phyloP scores from a whole-genome alignment of 2,888 invertebrate species.

The Incurvaria masculella region DNA sequence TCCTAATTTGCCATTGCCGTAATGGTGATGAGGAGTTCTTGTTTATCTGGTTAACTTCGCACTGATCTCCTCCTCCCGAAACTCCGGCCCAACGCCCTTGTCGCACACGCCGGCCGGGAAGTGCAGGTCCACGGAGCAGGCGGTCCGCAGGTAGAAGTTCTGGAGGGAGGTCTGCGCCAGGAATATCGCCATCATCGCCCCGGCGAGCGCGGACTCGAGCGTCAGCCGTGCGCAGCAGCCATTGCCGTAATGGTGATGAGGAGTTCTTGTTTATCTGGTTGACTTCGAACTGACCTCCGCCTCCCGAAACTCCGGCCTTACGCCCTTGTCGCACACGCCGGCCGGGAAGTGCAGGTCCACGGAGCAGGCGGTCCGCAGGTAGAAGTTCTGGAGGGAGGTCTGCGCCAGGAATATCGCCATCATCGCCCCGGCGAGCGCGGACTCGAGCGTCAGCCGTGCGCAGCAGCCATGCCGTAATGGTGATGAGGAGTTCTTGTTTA shows the following conservation, averaged over 20 bases:
- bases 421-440: conserved; percentile 68
- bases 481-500: too few relatives aligned
- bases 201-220: conserved; percentile 68
- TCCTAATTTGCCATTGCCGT: too few relatives aligned
- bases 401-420: conserved; percentile 55
- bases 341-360: conserved; percentile 63
- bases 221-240: conserved; percentile 35
- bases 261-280: too few relatives aligned
- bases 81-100: conserved; percentile 45
- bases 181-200: conserved; percentile 59
- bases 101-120: conserved; percentile 61
- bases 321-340: conserved; percentile 60
- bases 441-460: conserved; percentile 60
- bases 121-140: conserved; percentile 67
- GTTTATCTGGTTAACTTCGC: too few relatives aligned
- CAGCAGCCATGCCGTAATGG: too few relatives aligned
- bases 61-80: conserved; percentile 35
- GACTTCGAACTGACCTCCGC: conserved; percentile 41
- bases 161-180: conserved; percentile 67
- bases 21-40: too few relatives aligned
- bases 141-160: conserved; percentile 70
- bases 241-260: too few relatives aligned
- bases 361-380: conserved; percentile 70
- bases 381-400: conserved; percentile 71
- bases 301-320: conserved; percentile 34